Conservation (phyloP, 2,888 invertebrate species). For the Conchocele bisecta region DNA sequence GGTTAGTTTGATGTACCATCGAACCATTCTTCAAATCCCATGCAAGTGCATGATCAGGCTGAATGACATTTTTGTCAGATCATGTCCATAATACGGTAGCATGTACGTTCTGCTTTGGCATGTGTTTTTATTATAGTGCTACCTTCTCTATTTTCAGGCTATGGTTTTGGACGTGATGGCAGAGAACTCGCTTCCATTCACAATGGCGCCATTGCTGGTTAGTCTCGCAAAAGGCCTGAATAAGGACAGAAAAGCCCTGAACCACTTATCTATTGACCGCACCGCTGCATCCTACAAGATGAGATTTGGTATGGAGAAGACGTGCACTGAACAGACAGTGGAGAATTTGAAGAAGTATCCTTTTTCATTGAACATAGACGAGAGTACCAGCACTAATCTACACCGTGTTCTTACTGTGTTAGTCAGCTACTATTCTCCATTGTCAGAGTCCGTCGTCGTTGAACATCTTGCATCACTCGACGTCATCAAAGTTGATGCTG, state of each 20-base stretch:
- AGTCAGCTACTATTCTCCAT: conserved; percentile 30
- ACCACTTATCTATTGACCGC: conserved; percentile 4
- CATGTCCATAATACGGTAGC: too few relatives aligned
- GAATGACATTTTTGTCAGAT: too few relatives aligned
- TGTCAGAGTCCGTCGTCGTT: neutral
- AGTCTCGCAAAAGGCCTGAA: conserved; percentile 13
- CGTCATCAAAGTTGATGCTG: conserved; percentile 28
- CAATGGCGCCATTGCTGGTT: too few relatives aligned
- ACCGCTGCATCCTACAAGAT: conserved; percentile 33
- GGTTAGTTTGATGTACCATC: too few relatives aligned
- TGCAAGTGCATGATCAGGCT: too few relatives aligned
- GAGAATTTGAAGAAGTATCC: neutral
- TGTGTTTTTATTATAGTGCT: too few relatives aligned
- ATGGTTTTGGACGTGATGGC: too few relatives aligned
- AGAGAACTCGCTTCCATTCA: too few relatives aligned
- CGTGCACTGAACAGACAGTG: conserved; percentile 4
- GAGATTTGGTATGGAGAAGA: conserved; percentile 19
- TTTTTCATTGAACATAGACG: conserved; percentile 32
- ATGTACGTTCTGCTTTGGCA: too few relatives aligned
- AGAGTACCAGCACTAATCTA: conserved; percentile 32
- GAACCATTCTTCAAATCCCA: too few relatives aligned
- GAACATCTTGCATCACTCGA: conserved; percentile 45
- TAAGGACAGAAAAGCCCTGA: conserved; percentile 15
- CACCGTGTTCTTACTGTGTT: conserved; percentile 37
- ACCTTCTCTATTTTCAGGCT: too few relatives aligned